Evolutionary conservation across 1,140 invertebrate genomes (phyloP), one percentile per base, ranked within the genome.

Genomic region (Heliconius congener): DNA sequence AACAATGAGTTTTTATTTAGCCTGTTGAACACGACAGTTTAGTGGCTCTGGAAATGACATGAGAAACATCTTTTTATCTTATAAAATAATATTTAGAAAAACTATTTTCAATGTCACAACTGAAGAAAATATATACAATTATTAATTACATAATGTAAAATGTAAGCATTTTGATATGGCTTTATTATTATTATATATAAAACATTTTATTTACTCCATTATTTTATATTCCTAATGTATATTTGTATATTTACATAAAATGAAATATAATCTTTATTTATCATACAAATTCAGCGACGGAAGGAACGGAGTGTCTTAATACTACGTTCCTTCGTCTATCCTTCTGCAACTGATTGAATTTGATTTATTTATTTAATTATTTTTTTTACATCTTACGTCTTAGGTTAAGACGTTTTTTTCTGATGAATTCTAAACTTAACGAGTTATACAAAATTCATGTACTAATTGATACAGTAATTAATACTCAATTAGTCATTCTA

Each of bases 401-500:
- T 23, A 9, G 19, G 0, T 19, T 23, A 19, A 57, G n/a, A 57
- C 55, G 55, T 8, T 11, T 57, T 57, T 18, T 66, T 66, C 11
- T 66, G 27, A 66, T 4, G 11, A 27, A 30, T 8, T 66, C 11
- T n/a, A 6, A 30, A 66, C 23, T 66, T 66, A 66, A 66, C 1
- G 60, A 30, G 23, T 66, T 66, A 83, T 84, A 89, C 82, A 85
- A 82, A 85, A 84, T 78, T 78, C 77, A 89, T 85, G 82, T 87
- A 89, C 86, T 93, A 92, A 93, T 86, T 89, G 91, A 87, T 90
- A 77, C 83, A 84, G 90, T 88, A 91, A 93, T 93, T 93, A 93
- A 92, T 87, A 84, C 82, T 87, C 90, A 86, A 92, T 93, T 90
- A 92, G 90, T 93, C 89, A 89, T 83, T 81, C 76, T 73, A 57